Evolutionary conservation across 2,113 vertebrate species (phyloP), one percentile per base, ranked within the genome.

Genomic region (Oncorhynchus mykiss): DNA sequence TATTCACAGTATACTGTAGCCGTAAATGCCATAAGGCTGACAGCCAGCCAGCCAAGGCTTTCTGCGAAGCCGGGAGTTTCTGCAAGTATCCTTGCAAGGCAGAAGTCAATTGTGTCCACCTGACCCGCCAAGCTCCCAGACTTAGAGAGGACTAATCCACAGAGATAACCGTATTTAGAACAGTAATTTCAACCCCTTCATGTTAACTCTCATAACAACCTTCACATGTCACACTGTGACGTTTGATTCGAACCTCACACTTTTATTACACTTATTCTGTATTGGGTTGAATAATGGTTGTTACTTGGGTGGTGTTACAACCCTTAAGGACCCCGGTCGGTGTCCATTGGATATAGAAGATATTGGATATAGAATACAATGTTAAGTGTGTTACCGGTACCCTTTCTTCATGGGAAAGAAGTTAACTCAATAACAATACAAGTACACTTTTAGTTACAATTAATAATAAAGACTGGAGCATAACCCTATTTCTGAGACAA

Each of bases 81-180:
- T 45, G 39, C 9, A 57, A 62, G 20, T 24, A 4, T 49, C 25
- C 65, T 29, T 25, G 65, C 25, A 29, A 27, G 25, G 65, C 65
- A 67, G 24, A 1, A 49, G 20, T 25, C 45, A 70, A 24, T 9
- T 12, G 8, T 13, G 20, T 70, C 20, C 45, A 49, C 68, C n/a
- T 70, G 68, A 70, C 68, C 45, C 20, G 18, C 45, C 34, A 49
- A 49, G 68, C 68, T 48, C 9, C 29, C n/a, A 11, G 68, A 31
- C 27, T 51, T 70, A 73, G 72, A 64, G 65, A 51, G 71, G 79
- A 81, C 77, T 73, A 81, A 81, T 81, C 54, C 51, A 25, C 45
- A 77, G 39, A 77, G 79, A 77, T 81, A 81, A 81, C 66, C 59
- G 27, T 54, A 73, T 81, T 81, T 81, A 81, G 79, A 77, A 68